Conservation (phyloP, 2,113 vertebrate species). For the Elanoides forficatus region DNA sequence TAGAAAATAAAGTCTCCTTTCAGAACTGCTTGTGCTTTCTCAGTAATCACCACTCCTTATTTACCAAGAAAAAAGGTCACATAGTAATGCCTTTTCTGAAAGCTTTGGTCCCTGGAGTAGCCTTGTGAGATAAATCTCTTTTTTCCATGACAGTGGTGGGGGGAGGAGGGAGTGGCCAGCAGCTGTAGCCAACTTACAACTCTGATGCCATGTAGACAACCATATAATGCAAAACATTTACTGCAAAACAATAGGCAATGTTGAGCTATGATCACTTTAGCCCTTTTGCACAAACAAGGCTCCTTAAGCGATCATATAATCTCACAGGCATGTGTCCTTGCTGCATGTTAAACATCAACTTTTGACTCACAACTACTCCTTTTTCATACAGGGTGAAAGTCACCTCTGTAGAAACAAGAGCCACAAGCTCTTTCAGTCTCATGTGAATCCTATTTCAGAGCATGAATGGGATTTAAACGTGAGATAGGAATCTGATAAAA, state of each 20-base stretch:
- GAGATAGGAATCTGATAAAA: neutral
- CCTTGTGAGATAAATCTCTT: neutral
- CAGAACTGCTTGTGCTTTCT: constrained; percentile 42
- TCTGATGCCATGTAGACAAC: neutral
- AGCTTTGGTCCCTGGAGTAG: constrained; percentile 10
- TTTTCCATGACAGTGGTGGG: neutral
- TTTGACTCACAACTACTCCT: neutral
- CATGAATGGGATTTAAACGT: neutral
- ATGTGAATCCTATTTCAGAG: neutral
- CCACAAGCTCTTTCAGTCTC: neutral
- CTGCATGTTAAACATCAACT: neutral
- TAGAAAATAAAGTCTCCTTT: neutral
- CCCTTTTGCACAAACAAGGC: neutral
- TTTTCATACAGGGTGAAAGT: neutral
- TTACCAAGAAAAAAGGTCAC: constrained; percentile 44
- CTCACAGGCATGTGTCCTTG: neutral
- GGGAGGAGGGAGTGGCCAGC: neutral
- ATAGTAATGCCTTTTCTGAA: neutral
- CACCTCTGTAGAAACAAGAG: neutral
- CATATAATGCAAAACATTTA: neutral
- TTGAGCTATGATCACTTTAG: neutral
- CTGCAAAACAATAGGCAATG: neutral
- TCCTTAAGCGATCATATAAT: neutral
- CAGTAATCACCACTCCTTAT: constrained; percentile 28
- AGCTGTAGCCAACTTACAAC: neutral